Conservation (phyloP, 2,888 invertebrate genomes). For the Gymnocheta viridis region DNA sequence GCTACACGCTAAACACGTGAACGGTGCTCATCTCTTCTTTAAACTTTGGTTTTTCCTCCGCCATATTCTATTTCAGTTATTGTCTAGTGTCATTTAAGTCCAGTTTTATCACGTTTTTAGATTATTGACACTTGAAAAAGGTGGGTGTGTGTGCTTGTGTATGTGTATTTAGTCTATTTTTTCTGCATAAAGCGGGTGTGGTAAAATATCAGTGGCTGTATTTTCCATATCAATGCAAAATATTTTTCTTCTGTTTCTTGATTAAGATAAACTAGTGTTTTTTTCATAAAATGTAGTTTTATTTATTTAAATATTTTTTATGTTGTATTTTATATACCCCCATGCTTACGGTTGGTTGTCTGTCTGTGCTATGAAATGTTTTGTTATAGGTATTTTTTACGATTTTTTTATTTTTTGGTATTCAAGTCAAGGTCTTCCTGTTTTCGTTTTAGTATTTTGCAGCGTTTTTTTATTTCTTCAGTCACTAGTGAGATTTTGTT, state of each 20-base stretch:
- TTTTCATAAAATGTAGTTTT: constrained; percentile 25
- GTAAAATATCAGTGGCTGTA: constrained; percentile 23
- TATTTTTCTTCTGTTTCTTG: constrained; percentile 38
- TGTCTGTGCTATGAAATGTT: constrained; percentile 7
- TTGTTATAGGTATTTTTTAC: constrained; percentile 20
- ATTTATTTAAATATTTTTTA: constrained; percentile 45
- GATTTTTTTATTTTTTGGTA: constrained; percentile 35
- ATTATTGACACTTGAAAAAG: constrained; percentile 68
- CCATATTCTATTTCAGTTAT: constrained; percentile 35
- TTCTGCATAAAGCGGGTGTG: constrained; percentile 58
- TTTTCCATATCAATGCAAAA: constrained; percentile 43
- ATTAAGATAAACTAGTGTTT: constrained; percentile 36
- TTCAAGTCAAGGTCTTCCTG: constrained; percentile 67
- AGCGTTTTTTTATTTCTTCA: background rate
- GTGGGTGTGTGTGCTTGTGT: constrained; percentile 1
- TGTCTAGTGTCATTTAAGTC: constrained; percentile 64
- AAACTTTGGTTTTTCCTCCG: background rate
- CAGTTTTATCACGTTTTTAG: constrained; percentile 68
- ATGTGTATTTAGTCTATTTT: background rate
- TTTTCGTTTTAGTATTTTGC: constrained; percentile 54
- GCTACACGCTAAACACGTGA: too few relatives aligned
- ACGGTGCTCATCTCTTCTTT: too few relatives aligned
- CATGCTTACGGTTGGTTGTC: background rate
- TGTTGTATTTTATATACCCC: constrained; percentile 30
- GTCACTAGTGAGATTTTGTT: constrained; percentile 15